Base-by-base conservation (phyloP, 30 jellyfish, hydroid and myxozoan genomes). In the Cassiopea xamachana region DNA sequence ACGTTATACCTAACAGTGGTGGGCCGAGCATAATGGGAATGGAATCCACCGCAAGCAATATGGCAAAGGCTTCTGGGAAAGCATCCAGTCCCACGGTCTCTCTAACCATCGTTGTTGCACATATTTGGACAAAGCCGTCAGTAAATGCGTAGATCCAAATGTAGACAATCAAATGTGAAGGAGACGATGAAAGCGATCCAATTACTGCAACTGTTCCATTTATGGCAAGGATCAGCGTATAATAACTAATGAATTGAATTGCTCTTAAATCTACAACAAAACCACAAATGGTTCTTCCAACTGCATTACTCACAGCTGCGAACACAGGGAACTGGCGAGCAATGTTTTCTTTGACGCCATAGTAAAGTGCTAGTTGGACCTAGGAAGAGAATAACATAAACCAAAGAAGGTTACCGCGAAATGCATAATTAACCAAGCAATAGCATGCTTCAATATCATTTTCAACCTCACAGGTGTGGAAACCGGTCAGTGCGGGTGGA, bases 1-100 rank as follows among this genome's bases (percentile, higher is more conserved):
- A 55, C 7, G 12, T 64, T 18, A 80, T 80, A 80, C 89, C 89
- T 59, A 80, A 15, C 18, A 80, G 27, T 16, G 89, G 89, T 16
- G 89, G 89, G 45, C 89, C 89, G 17, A 80, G 68, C 89, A 80
- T 80, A 2, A 60, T 10, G 15, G 89, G 48, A 9, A 80, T 79
- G 39, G 79, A n/a, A 47, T 48, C 75, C 43, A 55, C 45, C 45
- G 89, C 9, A 4, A 80, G 55, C 2, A 68, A 44, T 6, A 80
- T 27, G 39, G 89, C 64, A 80, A 19, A 80, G 1, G 80, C 89
- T 47, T 80, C 89, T 16, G 79, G 19, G 8, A 80, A 46, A 27
- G 68, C n/a, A 1, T 58, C 47, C 77, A 68, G 17, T 1, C 79
- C 89, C 15, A 80, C 68, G 14, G 60, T 39, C 15, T 61, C 77